phyloP scores from a whole-genome alignment of 2,888 invertebrate species.

The Ochropleura plecta region DNA sequence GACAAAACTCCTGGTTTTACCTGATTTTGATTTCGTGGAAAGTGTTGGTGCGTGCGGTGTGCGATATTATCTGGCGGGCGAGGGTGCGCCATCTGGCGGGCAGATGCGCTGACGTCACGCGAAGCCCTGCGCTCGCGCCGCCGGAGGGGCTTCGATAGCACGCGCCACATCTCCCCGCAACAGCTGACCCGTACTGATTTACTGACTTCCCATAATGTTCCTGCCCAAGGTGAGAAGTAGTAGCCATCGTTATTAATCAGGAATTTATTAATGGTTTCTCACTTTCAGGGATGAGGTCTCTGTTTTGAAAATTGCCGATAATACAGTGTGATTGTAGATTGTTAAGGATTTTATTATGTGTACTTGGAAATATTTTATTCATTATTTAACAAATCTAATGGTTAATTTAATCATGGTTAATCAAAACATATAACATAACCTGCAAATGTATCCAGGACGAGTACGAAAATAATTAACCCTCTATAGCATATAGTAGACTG shows the following conservation, averaged over 20 bases:
- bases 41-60: conserved; percentile 75
- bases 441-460: too few species aligned
- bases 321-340: neutral
- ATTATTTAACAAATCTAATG: neutral
- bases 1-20: conserved; percentile 43
- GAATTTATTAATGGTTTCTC: conserved; percentile 3
- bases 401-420: neutral
- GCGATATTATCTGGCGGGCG: conserved; percentile 86
- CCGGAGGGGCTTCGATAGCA: conserved; percentile 74
- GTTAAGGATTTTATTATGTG: neutral
- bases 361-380: neutral
- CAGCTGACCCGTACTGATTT: conserved; percentile 89
- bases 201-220: conserved; percentile 58
- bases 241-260: conserved; percentile 2
- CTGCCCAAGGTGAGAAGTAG: conserved; percentile 9
- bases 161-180: conserved; percentile 77
- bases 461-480: conserved; percentile 4
- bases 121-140: conserved; percentile 75
- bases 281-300: neutral
- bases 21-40: conserved; percentile 73
- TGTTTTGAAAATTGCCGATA: neutral
- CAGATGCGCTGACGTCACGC: conserved; percentile 90
- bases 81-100: conserved; percentile 88
- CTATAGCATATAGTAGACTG: too few species aligned
- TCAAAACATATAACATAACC: neutral